Base-by-base conservation (phyloP, 2,888 invertebrate genomes). In the Agonopterix subpropinquella region DNA sequence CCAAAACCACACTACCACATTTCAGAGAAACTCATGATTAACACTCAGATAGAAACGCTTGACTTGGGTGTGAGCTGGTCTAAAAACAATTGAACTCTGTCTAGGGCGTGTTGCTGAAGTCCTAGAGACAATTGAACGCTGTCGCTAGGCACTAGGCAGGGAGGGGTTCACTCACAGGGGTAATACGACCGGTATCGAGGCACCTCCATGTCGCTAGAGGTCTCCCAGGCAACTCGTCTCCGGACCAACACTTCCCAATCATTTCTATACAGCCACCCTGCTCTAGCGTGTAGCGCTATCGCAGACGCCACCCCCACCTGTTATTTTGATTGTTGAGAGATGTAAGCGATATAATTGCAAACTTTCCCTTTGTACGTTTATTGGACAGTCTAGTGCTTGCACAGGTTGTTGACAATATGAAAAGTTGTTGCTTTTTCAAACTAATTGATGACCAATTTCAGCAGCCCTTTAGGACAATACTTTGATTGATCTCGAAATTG, bases 151-250 rank as follows among this genome's bases (percentile, higher is more conserved):
- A 48, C 11, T 28, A 28, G 28, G 28, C 28, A 28, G 28, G 28
- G 28, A 28, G 28, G 28, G 28, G 28, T 7, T 5, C 28, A 85
- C 85, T 88, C 77, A 88, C 89, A 87, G 64, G 89, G 80, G 81
- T 82, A 89, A 64, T 76, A 85, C 42, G 87, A 78, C 54, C 89
- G 83, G 77, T 83, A 87, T 43, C 88, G 80, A 57, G 88, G 86
- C 86, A 89, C 87, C 81, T 89, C 89, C 89, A 89, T 89, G 59
- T 71, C 77, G 78, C 64, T 55, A 62, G 78, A 82, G 65, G 73
- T 86, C 86, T 81, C 85, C 87, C 82, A 75, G 86, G 85, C 87
- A 86, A 87, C 87, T 86, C 70, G 64, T 61, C 59, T 59, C 59
- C 62, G 69, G 63, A 66, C 61, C 53, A 55, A 57, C 28, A 28